phyloP scores from a whole-genome alignment of 2,888 invertebrate species.

The Ormyrus nitidulus region DNA sequence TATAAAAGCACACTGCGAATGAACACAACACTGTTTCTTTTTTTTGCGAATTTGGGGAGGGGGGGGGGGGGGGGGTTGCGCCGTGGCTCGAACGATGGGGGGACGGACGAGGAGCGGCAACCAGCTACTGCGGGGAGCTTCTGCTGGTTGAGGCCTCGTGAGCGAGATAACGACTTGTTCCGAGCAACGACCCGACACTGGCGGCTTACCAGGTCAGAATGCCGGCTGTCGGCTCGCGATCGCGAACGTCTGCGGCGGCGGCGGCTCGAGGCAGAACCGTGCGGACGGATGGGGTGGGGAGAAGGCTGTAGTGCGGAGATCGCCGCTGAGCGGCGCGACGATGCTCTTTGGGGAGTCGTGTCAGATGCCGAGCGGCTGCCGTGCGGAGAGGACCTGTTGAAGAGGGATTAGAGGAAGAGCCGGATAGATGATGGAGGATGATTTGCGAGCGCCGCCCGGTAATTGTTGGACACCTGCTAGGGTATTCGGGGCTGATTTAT shows the following conservation, averaged over 20 bases:
- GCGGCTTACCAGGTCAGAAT: slow-evolving; percentile 74
- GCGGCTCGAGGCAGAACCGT: slow-evolving; percentile 1
- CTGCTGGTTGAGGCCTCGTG: slow-evolving; percentile 18
- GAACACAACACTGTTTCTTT: no score
- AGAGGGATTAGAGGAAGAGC: neutral
- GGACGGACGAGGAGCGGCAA: neutral
- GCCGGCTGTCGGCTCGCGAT: slow-evolving; percentile 55
- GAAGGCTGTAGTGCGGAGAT: slow-evolving; percentile 12
- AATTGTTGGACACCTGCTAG: no score
- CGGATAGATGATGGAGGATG: neutral
- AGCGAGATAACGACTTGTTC: slow-evolving; percentile 14
- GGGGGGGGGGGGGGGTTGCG: no score
- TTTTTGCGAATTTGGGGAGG: no score
- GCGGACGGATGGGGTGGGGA: neutral
- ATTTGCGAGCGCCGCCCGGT: no score
- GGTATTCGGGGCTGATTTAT: no score
- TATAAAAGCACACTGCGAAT: no score
- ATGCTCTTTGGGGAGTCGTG: neutral
- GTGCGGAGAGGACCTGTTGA: neutral
- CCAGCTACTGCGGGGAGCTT: neutral
- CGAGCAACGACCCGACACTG: slow-evolving; percentile 71
- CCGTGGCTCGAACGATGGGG: neutral
- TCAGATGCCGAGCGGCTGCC: no score
- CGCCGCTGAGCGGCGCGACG: slow-evolving; percentile 35
- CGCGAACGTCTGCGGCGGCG: slow-evolving; percentile 12